phyloP scores from a whole-genome alignment of 2,888 invertebrate species.

The Drosophila longiperda region DNA sequence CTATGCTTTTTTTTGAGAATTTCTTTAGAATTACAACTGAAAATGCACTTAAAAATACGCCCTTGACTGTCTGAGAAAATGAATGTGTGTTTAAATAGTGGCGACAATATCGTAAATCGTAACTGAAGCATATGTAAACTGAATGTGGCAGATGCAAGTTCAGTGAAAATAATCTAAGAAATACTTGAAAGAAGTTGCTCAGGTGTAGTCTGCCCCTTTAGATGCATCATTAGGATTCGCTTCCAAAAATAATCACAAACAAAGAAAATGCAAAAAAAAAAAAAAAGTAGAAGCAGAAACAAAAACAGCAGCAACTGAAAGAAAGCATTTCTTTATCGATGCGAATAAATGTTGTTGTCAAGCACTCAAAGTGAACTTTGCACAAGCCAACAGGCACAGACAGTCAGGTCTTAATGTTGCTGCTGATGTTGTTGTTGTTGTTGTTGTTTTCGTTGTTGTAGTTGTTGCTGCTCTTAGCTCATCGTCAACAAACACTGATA shows the following conservation, averaged over 20 bases:
- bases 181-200: constrained; percentile 9
- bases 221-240: constrained; percentile 51
- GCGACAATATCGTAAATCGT: constrained; percentile 18
- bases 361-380: constrained; percentile 57
- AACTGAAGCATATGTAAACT: constrained; percentile 49
- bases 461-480: constrained; percentile 43
- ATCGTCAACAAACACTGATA: constrained; percentile 75
- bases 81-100: constrained; percentile 17
- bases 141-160: constrained; percentile 34
- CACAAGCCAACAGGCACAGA: constrained; percentile 54
- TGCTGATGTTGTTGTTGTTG: constrained; percentile 7
- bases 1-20: not conserved
- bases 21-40: not conserved
- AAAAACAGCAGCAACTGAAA: constrained; percentile 27
- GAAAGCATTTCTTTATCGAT: constrained; percentile 65
- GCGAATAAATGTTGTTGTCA: constrained; percentile 36
- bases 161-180: constrained; percentile 2
- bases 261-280: not conserved
- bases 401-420: constrained; percentile 60
- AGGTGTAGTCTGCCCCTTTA: constrained; percentile 9
- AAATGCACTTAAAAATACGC: not conserved
- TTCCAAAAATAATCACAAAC: constrained; percentile 51
- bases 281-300: not conserved
- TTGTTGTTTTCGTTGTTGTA: constrained; percentile 3
- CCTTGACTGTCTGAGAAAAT: not conserved